Percentiles rank a stretch among this genome's conserved stretches.
Conservation (phyloP, 2,888 invertebrate genomes). For the Minunthozetes semirufus region DNA sequence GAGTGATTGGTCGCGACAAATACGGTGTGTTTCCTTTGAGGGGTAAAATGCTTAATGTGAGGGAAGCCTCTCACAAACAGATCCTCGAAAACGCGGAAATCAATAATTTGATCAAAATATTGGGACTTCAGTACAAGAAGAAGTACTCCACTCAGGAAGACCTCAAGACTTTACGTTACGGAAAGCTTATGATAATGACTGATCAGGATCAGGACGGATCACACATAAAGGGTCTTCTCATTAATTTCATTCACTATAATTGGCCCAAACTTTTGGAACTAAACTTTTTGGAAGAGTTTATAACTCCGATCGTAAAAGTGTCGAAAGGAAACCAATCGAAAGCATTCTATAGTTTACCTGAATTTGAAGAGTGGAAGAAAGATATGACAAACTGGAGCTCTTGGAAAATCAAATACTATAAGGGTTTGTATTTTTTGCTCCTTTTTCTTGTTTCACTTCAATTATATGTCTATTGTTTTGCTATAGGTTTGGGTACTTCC, state of each 20-base stretch:
- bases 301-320: constrained; percentile 95
- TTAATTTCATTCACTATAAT: constrained; percentile 97
- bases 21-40: constrained; percentile 95
- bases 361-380: constrained; percentile 94
- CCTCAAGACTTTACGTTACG: constrained; percentile 81
- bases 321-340: constrained; percentile 69
- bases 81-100: constrained; percentile 96
- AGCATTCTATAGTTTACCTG: constrained; percentile 92
- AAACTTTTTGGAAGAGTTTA: constrained; percentile 95
- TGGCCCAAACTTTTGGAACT: constrained; percentile 87
- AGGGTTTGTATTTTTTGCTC: constrained; percentile 51
- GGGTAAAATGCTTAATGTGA: constrained; percentile 91
- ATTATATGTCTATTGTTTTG: constrained; percentile 45
- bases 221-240: constrained; percentile 94
- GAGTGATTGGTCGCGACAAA: constrained; percentile 84
- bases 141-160: constrained; percentile 79
- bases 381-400: constrained; percentile 81
- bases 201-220: constrained; percentile 98
- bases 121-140: constrained; percentile 92
- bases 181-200: constrained; percentile 98
- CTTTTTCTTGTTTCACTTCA: constrained; percentile 27
- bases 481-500: constrained; percentile 90
- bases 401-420: constrained; percentile 98
- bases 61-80: constrained; percentile 93
- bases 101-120: constrained; percentile 88